Evolutionary conservation across 2,797 vertebrate genomes (phyloP).

Genomic region (Gallinago nigripennis): DNA sequence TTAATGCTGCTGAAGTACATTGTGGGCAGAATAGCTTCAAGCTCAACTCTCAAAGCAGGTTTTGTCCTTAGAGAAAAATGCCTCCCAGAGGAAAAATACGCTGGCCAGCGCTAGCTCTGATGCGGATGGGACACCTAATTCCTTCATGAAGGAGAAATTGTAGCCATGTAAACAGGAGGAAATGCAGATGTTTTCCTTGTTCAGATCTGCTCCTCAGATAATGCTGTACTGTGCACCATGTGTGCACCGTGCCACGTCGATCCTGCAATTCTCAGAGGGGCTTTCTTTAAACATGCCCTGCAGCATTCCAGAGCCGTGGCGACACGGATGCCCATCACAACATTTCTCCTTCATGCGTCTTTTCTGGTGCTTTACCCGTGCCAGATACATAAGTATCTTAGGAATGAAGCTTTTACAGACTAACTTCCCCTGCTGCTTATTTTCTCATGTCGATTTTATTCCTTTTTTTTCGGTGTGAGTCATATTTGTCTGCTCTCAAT

Average conservation of each 20-base stretch:
- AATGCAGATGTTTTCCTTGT: constrained; percentile 33
- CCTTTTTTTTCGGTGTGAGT: neutral
- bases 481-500: neutral
- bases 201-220: neutral
- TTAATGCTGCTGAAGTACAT: neutral
- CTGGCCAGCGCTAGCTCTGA: neutral
- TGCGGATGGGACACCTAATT: neutral
- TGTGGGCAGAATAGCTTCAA: neutral
- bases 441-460: neutral
- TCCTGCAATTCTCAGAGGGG: neutral
- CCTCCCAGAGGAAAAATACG: neutral
- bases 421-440: neutral
- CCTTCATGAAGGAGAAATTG: neutral
- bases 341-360: neutral
- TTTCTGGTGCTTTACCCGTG: neutral
- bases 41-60: neutral
- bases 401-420: neutral
- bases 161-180: constrained; percentile 22
- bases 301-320: constrained; percentile 1
- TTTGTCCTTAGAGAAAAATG: constrained; percentile 13
- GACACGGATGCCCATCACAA: neutral
- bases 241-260: neutral
- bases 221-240: neutral
- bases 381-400: neutral
- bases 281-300: neutral